Conservation (phyloP, 2,797 vertebrate species). For the Catharus ustulatus region DNA sequence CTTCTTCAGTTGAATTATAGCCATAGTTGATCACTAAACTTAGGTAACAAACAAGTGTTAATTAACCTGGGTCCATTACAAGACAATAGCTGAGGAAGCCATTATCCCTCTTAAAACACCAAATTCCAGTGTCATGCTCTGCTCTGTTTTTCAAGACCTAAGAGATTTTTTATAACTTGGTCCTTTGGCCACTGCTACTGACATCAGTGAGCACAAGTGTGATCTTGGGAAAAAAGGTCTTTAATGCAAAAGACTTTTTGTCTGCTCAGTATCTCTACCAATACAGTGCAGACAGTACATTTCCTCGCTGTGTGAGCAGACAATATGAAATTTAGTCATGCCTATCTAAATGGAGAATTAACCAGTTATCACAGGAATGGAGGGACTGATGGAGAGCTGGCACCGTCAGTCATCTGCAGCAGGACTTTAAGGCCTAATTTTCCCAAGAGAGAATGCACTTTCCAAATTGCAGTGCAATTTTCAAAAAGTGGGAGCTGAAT, state of each 20-base stretch:
- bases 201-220: not conserved
- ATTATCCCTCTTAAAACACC: not conserved
- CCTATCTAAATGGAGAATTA: conserved; percentile 63
- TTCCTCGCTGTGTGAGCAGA: conserved; percentile 43
- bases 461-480: conserved; percentile 74
- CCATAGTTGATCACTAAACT: not conserved
- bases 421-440: conserved; percentile 73
- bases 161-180: not conserved
- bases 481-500: conserved; percentile 70
- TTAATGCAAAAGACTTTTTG: not conserved
- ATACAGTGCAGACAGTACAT: not conserved
- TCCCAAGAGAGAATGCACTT: conserved; percentile 71
- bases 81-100: not conserved
- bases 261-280: not conserved
- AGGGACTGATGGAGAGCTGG: conserved; percentile 65
- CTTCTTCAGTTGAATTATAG: not conserved
- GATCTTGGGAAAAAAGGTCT: not conserved
- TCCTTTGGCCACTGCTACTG: not conserved
- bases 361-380: conserved; percentile 60
- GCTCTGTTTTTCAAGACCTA: not conserved
- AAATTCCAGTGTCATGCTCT: not conserved
- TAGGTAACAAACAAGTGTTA: not conserved
- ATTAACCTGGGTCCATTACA: not conserved
- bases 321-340: conserved; percentile 60
- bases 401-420: conserved; percentile 62